These are phyloP conservation scores for Gymnoscelis rufifasciata DNA, from an alignment of 2,888 invertebrate species.

Conservation along the genomic window DNA sequence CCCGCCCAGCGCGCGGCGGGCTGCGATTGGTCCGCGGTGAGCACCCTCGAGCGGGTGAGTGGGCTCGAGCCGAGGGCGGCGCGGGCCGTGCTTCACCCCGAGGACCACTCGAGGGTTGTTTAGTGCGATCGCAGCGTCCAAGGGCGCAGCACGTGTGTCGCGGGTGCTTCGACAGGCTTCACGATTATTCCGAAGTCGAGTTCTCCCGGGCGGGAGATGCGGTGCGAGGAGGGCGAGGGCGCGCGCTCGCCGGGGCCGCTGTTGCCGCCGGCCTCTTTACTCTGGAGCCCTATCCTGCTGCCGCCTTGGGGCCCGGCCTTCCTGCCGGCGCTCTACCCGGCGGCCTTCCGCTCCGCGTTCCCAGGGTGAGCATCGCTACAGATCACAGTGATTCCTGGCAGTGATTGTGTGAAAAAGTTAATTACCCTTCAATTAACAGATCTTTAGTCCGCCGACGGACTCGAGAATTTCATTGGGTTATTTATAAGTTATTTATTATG, in stretches of 20 bases:
- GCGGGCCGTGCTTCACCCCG: constrained; percentile 77
- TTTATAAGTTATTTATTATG: too few relatives aligned
- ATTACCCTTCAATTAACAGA: too few relatives aligned
- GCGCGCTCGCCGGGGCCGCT: constrained; percentile 67
- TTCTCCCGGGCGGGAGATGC: constrained; percentile 76
- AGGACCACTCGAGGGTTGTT: constrained; percentile 78
- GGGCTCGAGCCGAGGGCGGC: constrained; percentile 76
- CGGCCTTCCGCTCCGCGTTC: constrained; percentile 84
- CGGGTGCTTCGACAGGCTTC: constrained; percentile 55
- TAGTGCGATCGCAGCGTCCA: constrained; percentile 73
- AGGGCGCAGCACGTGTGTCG: constrained; percentile 72
- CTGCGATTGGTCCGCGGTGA: constrained; percentile 62
- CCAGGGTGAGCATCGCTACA: constrained; percentile 85
- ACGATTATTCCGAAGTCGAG: constrained; percentile 75
- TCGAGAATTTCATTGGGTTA: too few relatives aligned
- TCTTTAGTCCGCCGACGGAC: too few relatives aligned
- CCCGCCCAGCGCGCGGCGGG: constrained; percentile 60
- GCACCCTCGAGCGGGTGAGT: constrained; percentile 75
- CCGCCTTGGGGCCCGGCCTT: constrained; percentile 87
- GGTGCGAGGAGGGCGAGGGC: constrained; percentile 70
- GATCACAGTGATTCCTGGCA: too few relatives aligned
- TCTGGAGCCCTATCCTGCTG: constrained; percentile 87
- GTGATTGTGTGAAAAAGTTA: too few relatives aligned
- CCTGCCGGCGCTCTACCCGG: constrained; percentile 85
- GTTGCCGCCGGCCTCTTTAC: constrained; percentile 80